Conservation (phyloP, 2,113 vertebrate genomes). For the Peromyscus polionotus region DNA sequence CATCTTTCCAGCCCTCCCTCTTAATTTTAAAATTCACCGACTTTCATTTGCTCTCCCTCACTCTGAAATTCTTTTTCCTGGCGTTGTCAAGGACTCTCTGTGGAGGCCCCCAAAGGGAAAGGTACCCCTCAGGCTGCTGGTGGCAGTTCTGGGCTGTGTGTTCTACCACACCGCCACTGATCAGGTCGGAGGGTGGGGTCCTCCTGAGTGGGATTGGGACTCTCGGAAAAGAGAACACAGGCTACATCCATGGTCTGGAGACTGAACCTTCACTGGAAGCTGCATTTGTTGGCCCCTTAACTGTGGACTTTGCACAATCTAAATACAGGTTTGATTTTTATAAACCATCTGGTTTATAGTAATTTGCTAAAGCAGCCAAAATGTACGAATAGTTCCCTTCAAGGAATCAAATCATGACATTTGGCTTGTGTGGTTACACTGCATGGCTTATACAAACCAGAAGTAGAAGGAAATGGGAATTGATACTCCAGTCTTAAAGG, state of each 20-base stretch:
- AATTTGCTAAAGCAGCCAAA: neutral
- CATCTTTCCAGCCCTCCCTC: neutral
- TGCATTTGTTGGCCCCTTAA: neutral
- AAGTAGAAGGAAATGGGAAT: neutral
- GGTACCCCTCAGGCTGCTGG: neutral
- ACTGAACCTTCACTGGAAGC: neutral
- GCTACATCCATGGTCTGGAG: neutral
- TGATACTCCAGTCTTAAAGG: neutral
- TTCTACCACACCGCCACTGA: neutral
- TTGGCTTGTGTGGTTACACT: neutral
- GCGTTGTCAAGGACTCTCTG: neutral
- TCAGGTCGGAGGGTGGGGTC: neutral
- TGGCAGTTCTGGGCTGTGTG: neutral
- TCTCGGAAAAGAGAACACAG: neutral
- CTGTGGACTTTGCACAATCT: neutral
- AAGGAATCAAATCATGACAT: neutral
- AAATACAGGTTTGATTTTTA: neutral
- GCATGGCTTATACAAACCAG: neutral
- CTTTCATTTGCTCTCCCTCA: neutral
- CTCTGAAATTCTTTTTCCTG: neutral
- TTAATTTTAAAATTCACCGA: neutral
- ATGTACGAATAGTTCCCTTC: neutral
- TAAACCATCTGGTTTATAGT: neutral
- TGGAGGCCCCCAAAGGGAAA: neutral
- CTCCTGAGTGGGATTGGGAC: neutral